Evolutionary conservation across 2,888 invertebrate genomes (phyloP), one percentile per base, ranked within the genome.

Genomic region (Camptogramma bilineatum): DNA sequence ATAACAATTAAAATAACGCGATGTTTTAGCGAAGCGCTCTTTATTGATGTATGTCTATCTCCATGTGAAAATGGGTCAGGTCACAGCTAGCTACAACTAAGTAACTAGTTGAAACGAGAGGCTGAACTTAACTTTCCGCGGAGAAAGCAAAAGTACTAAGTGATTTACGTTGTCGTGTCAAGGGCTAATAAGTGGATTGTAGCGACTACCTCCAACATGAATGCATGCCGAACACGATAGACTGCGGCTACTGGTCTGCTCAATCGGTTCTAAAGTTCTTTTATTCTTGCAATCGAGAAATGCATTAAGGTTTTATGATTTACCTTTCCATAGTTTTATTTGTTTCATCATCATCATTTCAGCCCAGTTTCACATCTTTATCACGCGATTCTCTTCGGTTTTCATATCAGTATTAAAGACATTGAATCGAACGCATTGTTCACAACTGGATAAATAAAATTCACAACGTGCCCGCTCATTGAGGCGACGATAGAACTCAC

Each of bases 131-230:
- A 51, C 51, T 57, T 54, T 55, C 58, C 24, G 51, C 21, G 55
- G 61, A 57, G 50, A 69, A 65, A 70, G 53, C 60, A 58, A 65
- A 71, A 64, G 58, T 53, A 28, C 57, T 39, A 66, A 68, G 62
- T 64, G 63, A 64, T 66, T 63, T 65, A 63, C 42, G 55, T 52
- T 70, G 28, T 56, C 69, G 70, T 70, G 72, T 58, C 64, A 56
- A 68, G 18, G 57, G 52, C 55, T 67, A 67, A 64, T 68, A 64
- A 51, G 46, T 42, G 48, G 47, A 60, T 47, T 59, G 58, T 55
- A 52, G 9, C 44, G 47, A 39, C 58, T 53, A 57, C 54, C 39
- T 24, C 52, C 17, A 54, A 47, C 47, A 31, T 46, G 48, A 55
- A 58, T 24, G 51, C 56, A 64, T 52, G 57, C 51, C 60, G 52